A percentile compares a stretch with the other conserved stretches of the same genome.
phyloP scores from a whole-genome alignment of 2,797 vertebrate genomes.

The Holocentrus rufus region DNA sequence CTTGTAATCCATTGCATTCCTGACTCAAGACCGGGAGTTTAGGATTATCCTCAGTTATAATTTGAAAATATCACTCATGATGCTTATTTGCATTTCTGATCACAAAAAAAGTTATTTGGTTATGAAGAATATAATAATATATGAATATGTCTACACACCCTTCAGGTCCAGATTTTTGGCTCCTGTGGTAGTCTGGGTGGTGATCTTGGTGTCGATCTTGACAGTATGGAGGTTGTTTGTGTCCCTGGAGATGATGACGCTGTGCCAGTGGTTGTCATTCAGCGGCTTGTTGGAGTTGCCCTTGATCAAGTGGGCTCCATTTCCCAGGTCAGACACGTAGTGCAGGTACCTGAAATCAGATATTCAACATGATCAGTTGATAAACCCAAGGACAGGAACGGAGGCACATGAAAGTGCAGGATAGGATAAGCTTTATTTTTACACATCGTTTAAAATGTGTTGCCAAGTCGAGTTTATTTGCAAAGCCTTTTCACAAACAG shows the following conservation, averaged over 20 bases:
- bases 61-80: neutral
- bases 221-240: conserved; percentile 97
- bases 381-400: neutral
- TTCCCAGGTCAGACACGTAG: conserved; percentile 96
- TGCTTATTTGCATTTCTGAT: neutral
- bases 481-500: neutral
- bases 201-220: conserved; percentile 97
- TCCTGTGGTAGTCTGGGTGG: conserved; percentile 93
- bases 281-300: conserved; percentile 97
- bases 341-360: conserved; percentile 88
- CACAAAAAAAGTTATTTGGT: neutral
- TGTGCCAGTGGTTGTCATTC: conserved; percentile 99
- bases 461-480: neutral
- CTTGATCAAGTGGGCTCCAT: conserved; percentile 96
- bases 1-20: neutral
- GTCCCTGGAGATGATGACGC: conserved; percentile 96
- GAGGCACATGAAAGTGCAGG: neutral
- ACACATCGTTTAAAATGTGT: too few species aligned
- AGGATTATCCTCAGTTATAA: neutral
- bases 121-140: too few species aligned
- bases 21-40: neutral
- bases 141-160: conserved; percentile 77
- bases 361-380: conserved; percentile 16
- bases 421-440: neutral
- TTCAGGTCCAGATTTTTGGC: conserved; percentile 97